Evolutionary conservation across 2,888 invertebrate genomes (phyloP), one percentile per base, ranked within the genome.

Genomic region (Papilio gigon): DNA sequence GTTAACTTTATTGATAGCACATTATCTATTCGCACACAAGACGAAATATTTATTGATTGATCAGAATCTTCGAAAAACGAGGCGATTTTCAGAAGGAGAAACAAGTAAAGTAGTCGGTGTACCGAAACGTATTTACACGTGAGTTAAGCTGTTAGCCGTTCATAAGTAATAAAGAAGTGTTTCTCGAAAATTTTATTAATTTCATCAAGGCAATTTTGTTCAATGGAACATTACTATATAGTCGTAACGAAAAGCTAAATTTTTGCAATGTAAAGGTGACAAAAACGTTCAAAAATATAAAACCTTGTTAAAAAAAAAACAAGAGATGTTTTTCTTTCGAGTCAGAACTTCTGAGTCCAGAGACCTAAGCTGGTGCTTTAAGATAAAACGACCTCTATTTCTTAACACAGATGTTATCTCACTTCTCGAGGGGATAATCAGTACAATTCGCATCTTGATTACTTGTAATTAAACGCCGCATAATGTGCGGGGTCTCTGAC

Each of bases 1-100:
- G 25, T 35, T 20, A 35, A 58, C 22, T 59, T 65, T 44, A 65
- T 59, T 25, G 65, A 59, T 65, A 53, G 6, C 11, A 27, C 8
- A 53, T 53, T 27, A 27, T 27, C 20, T 25, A 14, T 53, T 47
- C n/a, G n/a, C 27, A 53, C 5, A 53, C n/a, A 14, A 0, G n/a
- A 53, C 6, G 27, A 6, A 2, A 53, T 50, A 5, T 50, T 25
- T 14, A 25, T 50, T 50, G 12, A 25, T 50, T 14, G 25, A 25
- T 22, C 11, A 22, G 11, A 47, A 50, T n/a, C n/a, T n/a, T n/a
- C n/a, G n/a, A n/a, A n/a, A n/a, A n/a, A n/a, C n/a, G n/a, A n/a
- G n/a, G n/a, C n/a, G n/a, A n/a, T n/a, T n/a, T n/a, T n/a, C n/a
- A n/a, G n/a, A n/a, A n/a, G n/a, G n/a, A n/a, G n/a, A n/a, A n/a